A percentile compares a stretch with the other conserved stretches of the same genome.
phyloP scores from a whole-genome alignment of 2,888 invertebrate genomes.

The Idaea straminata region DNA sequence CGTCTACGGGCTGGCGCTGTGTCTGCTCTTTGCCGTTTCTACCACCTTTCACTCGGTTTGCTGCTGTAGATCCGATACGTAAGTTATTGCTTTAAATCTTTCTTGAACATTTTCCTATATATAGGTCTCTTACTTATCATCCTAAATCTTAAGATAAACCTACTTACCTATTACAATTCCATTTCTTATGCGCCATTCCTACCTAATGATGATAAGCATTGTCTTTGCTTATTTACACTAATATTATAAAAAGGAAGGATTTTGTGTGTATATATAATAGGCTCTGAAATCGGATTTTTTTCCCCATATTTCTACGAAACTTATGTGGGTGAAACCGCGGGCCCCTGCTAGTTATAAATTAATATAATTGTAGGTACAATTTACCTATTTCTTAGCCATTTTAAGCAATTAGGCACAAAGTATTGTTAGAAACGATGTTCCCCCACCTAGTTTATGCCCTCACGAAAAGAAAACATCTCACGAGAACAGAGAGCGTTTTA shows the following conservation, averaged over 20 bases:
- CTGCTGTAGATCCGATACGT: conserved; percentile 82
- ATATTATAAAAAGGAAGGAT: too few relatives aligned
- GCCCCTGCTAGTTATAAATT: not conserved
- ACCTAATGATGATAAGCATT: too few relatives aligned
- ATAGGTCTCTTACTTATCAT: too few relatives aligned
- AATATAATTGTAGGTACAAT: not conserved
- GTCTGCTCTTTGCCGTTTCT: conserved; percentile 92
- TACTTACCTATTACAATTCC: too few relatives aligned
- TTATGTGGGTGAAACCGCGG: too few relatives aligned
- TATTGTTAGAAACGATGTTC: not conserved
- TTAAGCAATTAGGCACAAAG: not conserved
- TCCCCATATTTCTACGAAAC: too few relatives aligned
- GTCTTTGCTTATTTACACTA: too few relatives aligned
- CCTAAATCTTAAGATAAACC: not conserved
- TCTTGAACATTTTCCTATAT: too few relatives aligned
- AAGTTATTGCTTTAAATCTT: conserved; percentile 36
- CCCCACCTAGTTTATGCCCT: not conserved
- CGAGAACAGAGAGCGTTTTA: not conserved
- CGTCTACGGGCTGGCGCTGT: conserved; percentile 92
- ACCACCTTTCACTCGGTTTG: conserved; percentile 95
- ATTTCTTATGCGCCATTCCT: too few relatives aligned
- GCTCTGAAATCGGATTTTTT: too few relatives aligned
- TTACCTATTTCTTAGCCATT: not conserved
- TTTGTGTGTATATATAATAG: too few relatives aligned
- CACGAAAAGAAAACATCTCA: not conserved